Percentiles rank a stretch among this genome's conserved stretches.
Evolutionary conservation across 2,797 vertebrate species (phyloP).

Genomic region (Ctenosaura bakeri): DNA sequence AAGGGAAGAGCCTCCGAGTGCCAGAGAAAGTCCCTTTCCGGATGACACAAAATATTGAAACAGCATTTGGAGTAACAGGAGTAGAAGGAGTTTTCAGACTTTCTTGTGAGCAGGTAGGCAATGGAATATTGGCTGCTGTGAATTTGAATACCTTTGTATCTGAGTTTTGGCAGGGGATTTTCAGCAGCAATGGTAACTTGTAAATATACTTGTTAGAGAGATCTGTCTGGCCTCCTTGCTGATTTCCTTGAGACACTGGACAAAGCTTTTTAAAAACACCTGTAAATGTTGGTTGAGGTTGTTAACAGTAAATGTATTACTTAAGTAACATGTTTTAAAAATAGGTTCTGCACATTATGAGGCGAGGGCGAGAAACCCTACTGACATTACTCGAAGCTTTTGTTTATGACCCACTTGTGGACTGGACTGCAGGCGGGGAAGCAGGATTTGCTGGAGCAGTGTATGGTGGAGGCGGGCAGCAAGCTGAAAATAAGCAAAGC

Average conservation of each 20-base stretch:
- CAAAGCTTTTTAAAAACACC: background rate
- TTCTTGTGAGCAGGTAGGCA: conserved; percentile 95
- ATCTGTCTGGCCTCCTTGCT: background rate
- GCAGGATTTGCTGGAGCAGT: conserved; percentile 97
- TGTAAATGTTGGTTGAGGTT: background rate
- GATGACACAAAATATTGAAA: conserved; percentile 99
- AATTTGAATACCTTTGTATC: background rate
- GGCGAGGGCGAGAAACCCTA: conserved; percentile 94
- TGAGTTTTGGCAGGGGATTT: background rate
- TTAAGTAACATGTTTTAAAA: background rate
- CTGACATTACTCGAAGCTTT: conserved; percentile 96
- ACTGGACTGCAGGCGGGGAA: conserved; percentile 98
- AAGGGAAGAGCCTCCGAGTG: conserved; percentile 98
- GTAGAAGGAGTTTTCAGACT: conserved; percentile 98
- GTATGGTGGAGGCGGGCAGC: conserved; percentile 96
- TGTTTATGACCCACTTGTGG: conserved; percentile 97
- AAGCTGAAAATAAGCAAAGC: conserved; percentile 97
- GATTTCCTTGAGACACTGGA: background rate
- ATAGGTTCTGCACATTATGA: conserved; percentile 98
- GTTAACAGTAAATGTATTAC: background rate
- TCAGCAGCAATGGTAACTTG: background rate
- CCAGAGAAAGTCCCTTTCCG: conserved; percentile 98
- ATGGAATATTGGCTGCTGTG: background rate
- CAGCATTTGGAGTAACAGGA: conserved; percentile 94
- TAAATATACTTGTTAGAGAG: background rate